Conservation (phyloP, 2,113 vertebrate species). For the Myotis lucifugus region DNA sequence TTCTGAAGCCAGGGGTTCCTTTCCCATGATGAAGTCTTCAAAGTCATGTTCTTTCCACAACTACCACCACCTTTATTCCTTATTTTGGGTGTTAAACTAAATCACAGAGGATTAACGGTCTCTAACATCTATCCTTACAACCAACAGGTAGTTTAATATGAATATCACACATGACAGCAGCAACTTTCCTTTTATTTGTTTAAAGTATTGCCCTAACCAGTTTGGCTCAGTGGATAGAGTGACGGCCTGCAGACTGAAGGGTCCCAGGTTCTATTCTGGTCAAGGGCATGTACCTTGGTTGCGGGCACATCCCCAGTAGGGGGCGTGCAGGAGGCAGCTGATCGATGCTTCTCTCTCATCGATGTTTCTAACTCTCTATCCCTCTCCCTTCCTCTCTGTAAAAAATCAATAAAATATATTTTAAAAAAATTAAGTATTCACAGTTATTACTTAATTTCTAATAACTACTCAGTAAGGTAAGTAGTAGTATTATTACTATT, state of each 20-base stretch:
- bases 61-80: background rate
- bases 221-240: too few relatives aligned
- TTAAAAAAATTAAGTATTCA: background rate
- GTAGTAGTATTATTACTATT: background rate
- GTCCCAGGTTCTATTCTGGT: too few relatives aligned
- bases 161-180: background rate
- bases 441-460: background rate
- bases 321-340: too few relatives aligned
- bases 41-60: background rate
- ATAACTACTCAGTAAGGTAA: background rate
- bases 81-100: slow-evolving; percentile 6
- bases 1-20: background rate
- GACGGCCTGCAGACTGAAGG: too few relatives aligned
- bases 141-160: background rate
- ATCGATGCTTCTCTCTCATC: too few relatives aligned
- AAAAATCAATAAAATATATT: too few relatives aligned
- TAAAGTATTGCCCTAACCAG: background rate
- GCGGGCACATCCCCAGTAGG: too few relatives aligned
- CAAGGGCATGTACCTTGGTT: too few relatives aligned
- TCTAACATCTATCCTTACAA: background rate
- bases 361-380: too few relatives aligned
- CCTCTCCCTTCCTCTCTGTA: too few relatives aligned
- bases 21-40: background rate
- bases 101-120: background rate
- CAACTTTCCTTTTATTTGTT: slow-evolving; percentile 1